Conservation (phyloP, 1,140 invertebrate genomes). For the Diploscapter pachys region DNA sequence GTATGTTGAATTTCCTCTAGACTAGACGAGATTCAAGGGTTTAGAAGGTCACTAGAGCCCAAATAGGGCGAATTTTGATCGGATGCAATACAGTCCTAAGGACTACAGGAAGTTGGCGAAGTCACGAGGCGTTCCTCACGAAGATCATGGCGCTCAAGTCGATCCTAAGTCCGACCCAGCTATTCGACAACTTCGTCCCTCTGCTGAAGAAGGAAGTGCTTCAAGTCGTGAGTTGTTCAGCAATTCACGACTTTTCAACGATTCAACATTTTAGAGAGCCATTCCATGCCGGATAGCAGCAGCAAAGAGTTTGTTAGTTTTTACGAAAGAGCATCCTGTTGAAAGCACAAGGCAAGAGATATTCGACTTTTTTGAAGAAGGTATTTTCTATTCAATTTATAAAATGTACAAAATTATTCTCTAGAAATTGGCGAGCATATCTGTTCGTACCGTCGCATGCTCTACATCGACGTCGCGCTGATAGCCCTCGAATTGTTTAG, state of each 20-base stretch:
- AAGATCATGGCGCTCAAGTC: constrained; percentile 41
- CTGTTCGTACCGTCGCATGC: constrained; percentile 60
- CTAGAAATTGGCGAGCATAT: constrained; percentile 60
- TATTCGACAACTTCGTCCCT: constrained; percentile 48
- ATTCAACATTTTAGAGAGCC: constrained; percentile 57
- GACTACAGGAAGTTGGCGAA: constrained; percentile 51
- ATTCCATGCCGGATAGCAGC: constrained; percentile 62
- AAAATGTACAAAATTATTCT: constrained; percentile 25
- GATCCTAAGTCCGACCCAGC: constrained; percentile 37
- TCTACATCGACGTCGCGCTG: constrained; percentile 62
- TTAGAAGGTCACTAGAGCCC: constrained; percentile 39
- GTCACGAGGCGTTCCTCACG: constrained; percentile 51
- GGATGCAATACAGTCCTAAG: constrained; percentile 51
- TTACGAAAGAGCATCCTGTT: constrained; percentile 59
- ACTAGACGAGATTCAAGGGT: background rate
- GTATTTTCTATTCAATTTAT: constrained; percentile 33
- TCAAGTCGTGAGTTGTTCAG: constrained; percentile 8
- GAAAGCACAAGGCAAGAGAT: constrained; percentile 59
- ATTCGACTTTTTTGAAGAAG: constrained; percentile 57
- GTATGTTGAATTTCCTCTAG: too few species aligned
- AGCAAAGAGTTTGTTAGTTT: constrained; percentile 57
- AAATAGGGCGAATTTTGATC: constrained; percentile 50
- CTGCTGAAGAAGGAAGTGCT: constrained; percentile 54
- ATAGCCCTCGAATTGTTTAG: constrained; percentile 61
- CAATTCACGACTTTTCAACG: too few species aligned